A percentile compares a stretch with the other conserved stretches of the same genome.
These are phyloP conservation scores for Odontomachus brunneus DNA, from an alignment of 1,140 invertebrate species.

Conservation along the genomic window DNA sequence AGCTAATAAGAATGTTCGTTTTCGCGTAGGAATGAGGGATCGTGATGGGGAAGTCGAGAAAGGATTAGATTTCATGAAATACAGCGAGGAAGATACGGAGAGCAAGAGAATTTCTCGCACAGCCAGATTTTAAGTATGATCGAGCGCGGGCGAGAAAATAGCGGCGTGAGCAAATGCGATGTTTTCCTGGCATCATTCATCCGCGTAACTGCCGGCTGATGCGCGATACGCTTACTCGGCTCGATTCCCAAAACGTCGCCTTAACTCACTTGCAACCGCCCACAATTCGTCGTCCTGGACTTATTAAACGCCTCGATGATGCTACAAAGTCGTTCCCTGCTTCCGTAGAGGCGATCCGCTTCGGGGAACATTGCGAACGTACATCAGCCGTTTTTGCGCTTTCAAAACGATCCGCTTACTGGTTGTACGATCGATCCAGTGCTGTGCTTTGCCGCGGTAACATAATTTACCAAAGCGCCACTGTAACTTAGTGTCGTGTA, in stretches of 20 bases:
- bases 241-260: slow-evolving; percentile 44
- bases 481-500: slow-evolving; percentile 38
- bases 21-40: no score
- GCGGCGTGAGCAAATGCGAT: slow-evolving; percentile 52
- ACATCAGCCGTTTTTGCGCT: slow-evolving; percentile 40
- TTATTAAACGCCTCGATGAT: slow-evolving; percentile 25
- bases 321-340: not conserved
- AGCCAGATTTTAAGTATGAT: slow-evolving; percentile 68
- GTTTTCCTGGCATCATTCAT: slow-evolving; percentile 70
- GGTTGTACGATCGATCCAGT: slow-evolving; percentile 41
- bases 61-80: slow-evolving; percentile 45
- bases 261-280: slow-evolving; percentile 45
- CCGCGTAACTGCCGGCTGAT: slow-evolving; percentile 63
- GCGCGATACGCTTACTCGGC: slow-evolving; percentile 63
- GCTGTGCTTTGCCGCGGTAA: slow-evolving; percentile 9
- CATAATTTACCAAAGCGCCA: slow-evolving; percentile 42
- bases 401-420: slow-evolving; percentile 50
- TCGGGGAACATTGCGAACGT: not conserved
- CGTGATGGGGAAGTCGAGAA: not conserved
- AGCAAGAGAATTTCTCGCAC: not conserved
- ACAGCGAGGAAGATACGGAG: slow-evolving; percentile 15
- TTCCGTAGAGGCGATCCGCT: not conserved
- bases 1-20: no score
- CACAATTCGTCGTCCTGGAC: slow-evolving; percentile 55
- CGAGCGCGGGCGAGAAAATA: slow-evolving; percentile 68